Percentiles rank a stretch among this genome's conserved stretches.
Conservation (phyloP, 1,140 invertebrate species). For the Pseudomyrmex pallidus region DNA sequence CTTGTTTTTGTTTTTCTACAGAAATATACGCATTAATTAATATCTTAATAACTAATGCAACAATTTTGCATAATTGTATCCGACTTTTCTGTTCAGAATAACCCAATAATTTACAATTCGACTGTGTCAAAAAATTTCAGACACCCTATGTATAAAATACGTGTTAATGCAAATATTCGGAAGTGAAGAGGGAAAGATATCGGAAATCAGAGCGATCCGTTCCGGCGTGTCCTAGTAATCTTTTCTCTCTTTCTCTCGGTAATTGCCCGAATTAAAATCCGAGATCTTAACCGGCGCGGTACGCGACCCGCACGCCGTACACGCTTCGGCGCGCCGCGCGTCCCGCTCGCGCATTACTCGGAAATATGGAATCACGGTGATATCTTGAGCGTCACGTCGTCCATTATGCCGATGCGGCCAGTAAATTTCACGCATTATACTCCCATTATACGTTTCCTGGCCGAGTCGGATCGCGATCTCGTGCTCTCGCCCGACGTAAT, state of each 20-base stretch:
- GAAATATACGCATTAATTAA: too few relatives aligned
- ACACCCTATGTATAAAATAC: background rate
- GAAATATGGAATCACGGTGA: slow-evolving; percentile 74
- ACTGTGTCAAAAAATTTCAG: too few relatives aligned
- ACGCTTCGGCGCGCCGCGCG: slow-evolving; percentile 48
- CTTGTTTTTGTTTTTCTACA: too few relatives aligned
- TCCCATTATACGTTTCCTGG: slow-evolving; percentile 75
- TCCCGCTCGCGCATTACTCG: slow-evolving; percentile 55
- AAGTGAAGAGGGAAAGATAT: background rate
- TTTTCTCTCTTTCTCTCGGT: slow-evolving; percentile 4
- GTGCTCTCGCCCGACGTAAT: slow-evolving; percentile 71
- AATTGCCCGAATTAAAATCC: slow-evolving; percentile 65
- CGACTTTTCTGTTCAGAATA: too few relatives aligned
- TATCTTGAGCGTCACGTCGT: slow-evolving; percentile 74
- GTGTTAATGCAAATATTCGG: slow-evolving; percentile 20
- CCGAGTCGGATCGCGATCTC: slow-evolving; percentile 70
- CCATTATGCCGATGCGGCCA: slow-evolving; percentile 75
- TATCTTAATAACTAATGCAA: too few relatives aligned
- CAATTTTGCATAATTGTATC: too few relatives aligned
- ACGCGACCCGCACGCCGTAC: background rate
- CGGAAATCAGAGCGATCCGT: slow-evolving; percentile 1
- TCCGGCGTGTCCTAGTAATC: slow-evolving; percentile 4
- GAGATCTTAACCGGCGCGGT: slow-evolving; percentile 10
- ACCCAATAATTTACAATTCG: too few relatives aligned
- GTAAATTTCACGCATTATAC: slow-evolving; percentile 76